Evolutionary conservation across 1,140 invertebrate genomes (phyloP).

Genomic region (Cylas formicarius): DNA sequence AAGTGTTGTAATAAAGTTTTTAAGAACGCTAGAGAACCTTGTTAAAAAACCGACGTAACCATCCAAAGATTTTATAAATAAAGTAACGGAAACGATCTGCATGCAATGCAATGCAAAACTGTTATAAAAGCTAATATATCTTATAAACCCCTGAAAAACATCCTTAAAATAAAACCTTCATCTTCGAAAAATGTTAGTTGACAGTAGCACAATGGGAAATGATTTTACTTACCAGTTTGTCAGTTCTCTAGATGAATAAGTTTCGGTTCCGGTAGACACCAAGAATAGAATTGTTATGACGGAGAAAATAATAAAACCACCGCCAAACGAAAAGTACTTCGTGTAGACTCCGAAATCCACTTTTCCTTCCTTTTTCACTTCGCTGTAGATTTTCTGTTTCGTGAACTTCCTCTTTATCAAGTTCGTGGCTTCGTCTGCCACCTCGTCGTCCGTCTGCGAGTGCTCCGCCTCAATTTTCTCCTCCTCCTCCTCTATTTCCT

Average conservation of each 20-base stretch:
- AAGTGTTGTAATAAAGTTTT: too few species aligned
- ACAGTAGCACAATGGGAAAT: too few species aligned
- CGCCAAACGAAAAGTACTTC: constrained; percentile 28
- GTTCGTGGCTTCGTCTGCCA: constrained; percentile 11
- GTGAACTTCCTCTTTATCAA: constrained; percentile 8
- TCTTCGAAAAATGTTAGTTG: too few species aligned
- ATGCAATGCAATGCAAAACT: too few species aligned
- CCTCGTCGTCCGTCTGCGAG: constrained; percentile 10
- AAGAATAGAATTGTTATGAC: constrained; percentile 12
- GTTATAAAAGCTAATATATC: too few species aligned
- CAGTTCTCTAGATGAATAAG: constrained; percentile 24
- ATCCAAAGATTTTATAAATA: too few species aligned
- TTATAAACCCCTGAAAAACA: too few species aligned
- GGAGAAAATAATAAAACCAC: constrained; percentile 19
- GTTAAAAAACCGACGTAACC: too few species aligned
- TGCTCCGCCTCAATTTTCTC: constrained; percentile 1
- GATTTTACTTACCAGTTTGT: constrained; percentile 27
- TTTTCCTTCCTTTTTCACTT: constrained; percentile 26
- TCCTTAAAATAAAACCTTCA: too few species aligned
- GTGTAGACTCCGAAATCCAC: constrained; percentile 26
- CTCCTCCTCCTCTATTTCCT: constrained; percentile 17
- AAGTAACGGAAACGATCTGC: too few species aligned
- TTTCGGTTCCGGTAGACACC: constrained; percentile 12
- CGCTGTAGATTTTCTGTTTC: constrained; percentile 23
- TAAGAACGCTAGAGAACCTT: too few species aligned